These are phyloP conservation scores for Zele albiditarsus DNA, from an alignment of 2,888 invertebrate genomes.

Conservation along the genomic window DNA sequence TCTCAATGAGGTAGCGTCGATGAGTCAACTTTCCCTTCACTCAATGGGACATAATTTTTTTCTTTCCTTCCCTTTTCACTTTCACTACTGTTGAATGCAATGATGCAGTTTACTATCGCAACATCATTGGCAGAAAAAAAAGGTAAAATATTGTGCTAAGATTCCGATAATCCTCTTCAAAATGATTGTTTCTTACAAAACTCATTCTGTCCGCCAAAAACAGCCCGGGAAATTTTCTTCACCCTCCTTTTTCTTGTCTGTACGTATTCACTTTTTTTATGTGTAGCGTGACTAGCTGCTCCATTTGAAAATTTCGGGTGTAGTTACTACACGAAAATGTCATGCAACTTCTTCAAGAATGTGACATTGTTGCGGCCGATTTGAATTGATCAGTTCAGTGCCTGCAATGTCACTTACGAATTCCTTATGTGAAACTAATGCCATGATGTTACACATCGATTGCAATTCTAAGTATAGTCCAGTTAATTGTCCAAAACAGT, in stretches of 20 bases:
- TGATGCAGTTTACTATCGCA: conserved; percentile 59
- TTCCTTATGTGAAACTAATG: no score
- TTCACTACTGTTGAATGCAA: conserved; percentile 28
- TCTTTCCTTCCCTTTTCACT: neutral
- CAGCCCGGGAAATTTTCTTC: neutral
- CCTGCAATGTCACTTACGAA: no score
- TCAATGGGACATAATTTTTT: neutral
- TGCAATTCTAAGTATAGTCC: no score
- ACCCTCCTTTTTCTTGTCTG: neutral
- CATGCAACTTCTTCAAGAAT: no score
- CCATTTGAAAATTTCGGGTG: no score
- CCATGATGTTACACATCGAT: no score
- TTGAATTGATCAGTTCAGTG: no score
- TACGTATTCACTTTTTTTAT: neutral
- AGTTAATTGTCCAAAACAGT: no score
- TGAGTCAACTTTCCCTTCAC: conserved; percentile 6
- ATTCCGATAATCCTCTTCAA: conserved; percentile 34
- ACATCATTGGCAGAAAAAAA: conserved; percentile 56
- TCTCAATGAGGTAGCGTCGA: conserved; percentile 28
- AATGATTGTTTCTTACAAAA: conserved; percentile 61
- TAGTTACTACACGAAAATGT: no score
- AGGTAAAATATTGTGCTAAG: conserved; percentile 37
- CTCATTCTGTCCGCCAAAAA: conserved; percentile 41
- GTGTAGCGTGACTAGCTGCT: no score
- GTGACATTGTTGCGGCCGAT: no score